These are phyloP conservation scores for Caenorhabditis sp. DNA, from an alignment of 2,888 invertebrate genomes.

Conservation along the genomic window DNA sequence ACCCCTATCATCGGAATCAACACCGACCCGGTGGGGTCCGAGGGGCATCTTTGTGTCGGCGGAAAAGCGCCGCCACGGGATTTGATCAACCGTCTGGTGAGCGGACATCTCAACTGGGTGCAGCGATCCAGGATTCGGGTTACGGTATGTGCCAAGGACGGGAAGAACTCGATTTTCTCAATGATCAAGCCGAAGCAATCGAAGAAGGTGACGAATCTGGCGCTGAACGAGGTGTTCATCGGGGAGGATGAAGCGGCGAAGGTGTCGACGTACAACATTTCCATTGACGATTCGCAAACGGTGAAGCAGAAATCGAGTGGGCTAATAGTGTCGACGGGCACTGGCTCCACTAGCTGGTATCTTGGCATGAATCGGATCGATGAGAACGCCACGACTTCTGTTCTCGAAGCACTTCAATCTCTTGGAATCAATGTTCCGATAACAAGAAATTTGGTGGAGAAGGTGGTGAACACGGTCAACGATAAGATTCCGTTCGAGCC, in stretches of 20 bases:
- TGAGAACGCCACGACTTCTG: constrained; percentile 63
- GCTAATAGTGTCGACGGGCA: constrained; percentile 95
- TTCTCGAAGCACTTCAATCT: constrained; percentile 66
- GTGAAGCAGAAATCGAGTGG: constrained; percentile 97
- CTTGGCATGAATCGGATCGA: constrained; percentile 72
- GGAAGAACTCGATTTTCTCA: constrained; percentile 83
- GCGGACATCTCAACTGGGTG: constrained; percentile 87
- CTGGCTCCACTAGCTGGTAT: constrained; percentile 96
- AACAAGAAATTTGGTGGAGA: constrained; percentile 49
- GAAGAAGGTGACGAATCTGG: constrained; percentile 87
- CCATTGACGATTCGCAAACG: constrained; percentile 86
- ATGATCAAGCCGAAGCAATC: constrained; percentile 47
- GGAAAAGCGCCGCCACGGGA: constrained; percentile 78
- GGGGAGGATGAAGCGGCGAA: constrained; percentile 95
- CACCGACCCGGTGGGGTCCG: constrained; percentile 82
- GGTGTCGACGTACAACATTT: constrained; percentile 85
- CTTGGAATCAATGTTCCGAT: constrained; percentile 66
- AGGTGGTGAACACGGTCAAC: constrained; percentile 67
- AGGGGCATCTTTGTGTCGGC: constrained; percentile 81
- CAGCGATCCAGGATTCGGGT: constrained; percentile 93
- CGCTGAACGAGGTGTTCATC: constrained; percentile 98
- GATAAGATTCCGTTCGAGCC: constrained; percentile 71
- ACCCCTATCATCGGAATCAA: constrained; percentile 82
- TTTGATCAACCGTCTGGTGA: constrained; percentile 86
- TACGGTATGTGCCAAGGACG: constrained; percentile 86